Base-by-base conservation (phyloP, 2,888 invertebrate species). In the Camponotus fellah region DNA sequence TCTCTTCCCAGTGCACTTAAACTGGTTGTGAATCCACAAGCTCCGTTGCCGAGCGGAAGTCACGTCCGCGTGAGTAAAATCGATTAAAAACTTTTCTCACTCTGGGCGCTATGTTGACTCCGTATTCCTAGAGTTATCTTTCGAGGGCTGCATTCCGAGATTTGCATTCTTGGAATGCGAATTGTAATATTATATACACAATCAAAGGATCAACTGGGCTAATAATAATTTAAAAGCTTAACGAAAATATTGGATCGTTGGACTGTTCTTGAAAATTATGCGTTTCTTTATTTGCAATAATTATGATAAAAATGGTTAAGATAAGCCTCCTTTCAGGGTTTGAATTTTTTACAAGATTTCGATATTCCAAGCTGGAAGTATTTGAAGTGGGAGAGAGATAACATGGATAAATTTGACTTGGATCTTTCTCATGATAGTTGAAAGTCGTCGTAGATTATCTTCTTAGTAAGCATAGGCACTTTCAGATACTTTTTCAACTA, bases 11-110 rank as follows among this genome's bases (percentile, higher is more conserved):
- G 9, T 69, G 62, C 64, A 62, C 62, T 83, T 76, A 64, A 77
- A 83, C 72, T 77, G 49, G 26, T 79, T 66, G 46, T 12, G 6
- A 14, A 62, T 68, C 76, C 72, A 74, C 56, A 65, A 82, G 84
- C 82, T 86, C 53, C 80, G 62, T 74, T 32, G 71, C 58, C 62
- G 68, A 34, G 62, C 60, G 65, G 60, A 85, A 84, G 79, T 85
- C 74, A 68, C 53, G 56, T n/a, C 64, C 75, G 53, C 68, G 62
- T 53, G 74, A 68, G 81, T 72, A 76, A 85, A 85, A 84, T 87
- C 76, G 58, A 85, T 88, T 87, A 83, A 82, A 84, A 88, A 71
- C 46, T 86, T 76, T 53, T 49, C 65, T 66, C 56, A 56, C 65
- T 56, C 21, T n/a, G 65, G 68, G 26, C n/a, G n/a, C 17, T 40